A percentile compares a stretch with the other conserved stretches of the same genome.
Conservation (phyloP, 2,797 vertebrate species). For the Chaenodraco wilsoni region DNA sequence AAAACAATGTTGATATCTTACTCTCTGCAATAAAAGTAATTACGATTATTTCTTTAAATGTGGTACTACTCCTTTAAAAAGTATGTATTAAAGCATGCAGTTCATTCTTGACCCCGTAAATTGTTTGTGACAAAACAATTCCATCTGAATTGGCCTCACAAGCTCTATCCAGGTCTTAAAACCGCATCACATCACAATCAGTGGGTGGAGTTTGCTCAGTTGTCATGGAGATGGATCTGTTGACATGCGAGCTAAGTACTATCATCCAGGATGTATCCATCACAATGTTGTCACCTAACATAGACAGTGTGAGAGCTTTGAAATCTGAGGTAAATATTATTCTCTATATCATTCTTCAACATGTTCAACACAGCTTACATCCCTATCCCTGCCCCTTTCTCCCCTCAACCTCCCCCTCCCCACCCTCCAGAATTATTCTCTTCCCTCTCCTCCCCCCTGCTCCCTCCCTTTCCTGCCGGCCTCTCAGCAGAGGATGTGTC, state of each 20-base stretch:
- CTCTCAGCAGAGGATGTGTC: slow-evolving; percentile 83
- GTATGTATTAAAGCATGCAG: background rate
- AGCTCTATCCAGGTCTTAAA: background rate
- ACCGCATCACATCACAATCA: slow-evolving; percentile 1
- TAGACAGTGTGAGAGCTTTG: background rate
- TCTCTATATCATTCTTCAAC: background rate
- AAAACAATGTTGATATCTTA: too few relatives aligned
- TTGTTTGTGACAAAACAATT: background rate
- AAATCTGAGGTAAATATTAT: background rate
- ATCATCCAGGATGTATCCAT: background rate
- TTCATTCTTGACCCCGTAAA: background rate
- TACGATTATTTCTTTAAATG: background rate
- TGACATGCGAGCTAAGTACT: background rate
- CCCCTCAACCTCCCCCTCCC: slow-evolving; percentile 24
- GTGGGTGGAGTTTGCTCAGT: background rate
- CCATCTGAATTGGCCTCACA: background rate
- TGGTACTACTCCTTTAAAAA: background rate
- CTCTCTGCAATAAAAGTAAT: background rate
- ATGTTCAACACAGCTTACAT: slow-evolving; percentile 58
- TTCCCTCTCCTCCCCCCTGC: slow-evolving; percentile 24
- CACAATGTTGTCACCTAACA: background rate
- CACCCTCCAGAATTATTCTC: slow-evolving; percentile 36
- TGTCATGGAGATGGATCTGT: slow-evolving; percentile 4
- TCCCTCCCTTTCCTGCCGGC: slow-evolving; percentile 82
- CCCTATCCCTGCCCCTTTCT: slow-evolving; percentile 55